These are phyloP conservation scores for Romanogobio albipinnatus DNA, from an alignment of 2,113 vertebrate genomes.

Conservation along the genomic window DNA sequence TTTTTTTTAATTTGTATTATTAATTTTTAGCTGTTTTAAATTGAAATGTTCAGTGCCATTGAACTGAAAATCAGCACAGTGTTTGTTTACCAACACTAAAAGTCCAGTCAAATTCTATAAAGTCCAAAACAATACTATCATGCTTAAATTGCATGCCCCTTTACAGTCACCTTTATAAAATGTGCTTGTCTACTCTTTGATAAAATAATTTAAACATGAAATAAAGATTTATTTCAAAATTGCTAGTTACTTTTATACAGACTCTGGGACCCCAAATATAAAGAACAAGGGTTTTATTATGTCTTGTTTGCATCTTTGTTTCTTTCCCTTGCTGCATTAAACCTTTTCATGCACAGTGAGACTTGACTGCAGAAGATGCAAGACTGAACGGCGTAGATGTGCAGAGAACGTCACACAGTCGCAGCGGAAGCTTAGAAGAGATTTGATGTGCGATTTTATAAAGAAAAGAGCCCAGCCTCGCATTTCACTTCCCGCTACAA, in stretches of 20 bases:
- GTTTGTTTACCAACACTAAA: background rate
- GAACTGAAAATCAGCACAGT: background rate
- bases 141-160: background rate
- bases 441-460: slow-evolving; percentile 37
- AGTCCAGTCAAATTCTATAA: background rate
- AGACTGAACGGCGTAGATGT: background rate
- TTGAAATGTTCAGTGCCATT: background rate
- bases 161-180: background rate
- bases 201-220: background rate
- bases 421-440: slow-evolving; percentile 49
- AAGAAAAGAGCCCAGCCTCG: slow-evolving; percentile 9
- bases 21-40: background rate
- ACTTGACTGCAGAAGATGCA: slow-evolving; percentile 7
- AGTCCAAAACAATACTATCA: background rate
- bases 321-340: background rate
- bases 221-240: background rate
- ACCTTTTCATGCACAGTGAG: background rate
- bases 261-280: background rate
- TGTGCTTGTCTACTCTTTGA: background rate
- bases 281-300: background rate
- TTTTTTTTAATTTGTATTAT: background rate
- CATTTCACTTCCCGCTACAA: slow-evolving; percentile 49
- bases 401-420: slow-evolving; percentile 13
- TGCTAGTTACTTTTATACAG: background rate
- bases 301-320: background rate